phyloP scores from a whole-genome alignment of 2,888 invertebrate genomes.

The Sinopyrophorus schimmeli region DNA sequence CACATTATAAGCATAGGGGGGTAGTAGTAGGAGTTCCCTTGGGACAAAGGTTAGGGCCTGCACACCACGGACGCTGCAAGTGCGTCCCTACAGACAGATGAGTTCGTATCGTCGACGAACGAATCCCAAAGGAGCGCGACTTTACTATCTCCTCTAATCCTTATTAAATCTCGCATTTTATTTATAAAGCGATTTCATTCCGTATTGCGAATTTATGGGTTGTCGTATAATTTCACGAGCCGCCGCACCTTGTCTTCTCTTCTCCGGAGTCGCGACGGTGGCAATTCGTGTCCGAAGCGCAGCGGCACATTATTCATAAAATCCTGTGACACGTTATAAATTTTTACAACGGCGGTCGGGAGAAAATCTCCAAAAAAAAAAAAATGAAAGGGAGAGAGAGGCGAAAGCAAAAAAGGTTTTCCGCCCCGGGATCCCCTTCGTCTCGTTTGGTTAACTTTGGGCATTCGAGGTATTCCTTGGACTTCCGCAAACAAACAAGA shows the following conservation, averaged over 20 bases:
- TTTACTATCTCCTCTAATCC: slow-evolving; percentile 32
- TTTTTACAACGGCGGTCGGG: too few relatives aligned
- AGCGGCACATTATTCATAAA: slow-evolving; percentile 10
- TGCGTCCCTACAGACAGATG: slow-evolving; percentile 29
- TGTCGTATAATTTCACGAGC: slow-evolving; percentile 24
- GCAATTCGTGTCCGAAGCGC: slow-evolving; percentile 11
- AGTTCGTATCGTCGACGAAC: slow-evolving; percentile 25
- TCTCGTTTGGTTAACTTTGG: too few relatives aligned
- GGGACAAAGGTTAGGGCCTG: slow-evolving; percentile 31
- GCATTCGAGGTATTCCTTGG: slow-evolving; percentile 19
- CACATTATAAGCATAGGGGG: slow-evolving; percentile 35
- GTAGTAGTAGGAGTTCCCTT: slow-evolving; percentile 35
- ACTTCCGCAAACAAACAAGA: slow-evolving; percentile 32
- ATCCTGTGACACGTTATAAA: slow-evolving; percentile 8
- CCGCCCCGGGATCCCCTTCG: too few relatives aligned
- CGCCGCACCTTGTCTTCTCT: slow-evolving; percentile 16
- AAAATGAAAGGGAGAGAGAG: too few relatives aligned
- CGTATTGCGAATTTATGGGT: slow-evolving; percentile 13
- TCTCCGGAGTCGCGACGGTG: slow-evolving; percentile 6
- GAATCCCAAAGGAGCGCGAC: slow-evolving; percentile 19
- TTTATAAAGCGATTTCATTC: slow-evolving; percentile 26
- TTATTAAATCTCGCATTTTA: slow-evolving; percentile 31
- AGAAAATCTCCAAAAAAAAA: background rate
- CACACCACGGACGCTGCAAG: slow-evolving; percentile 26
- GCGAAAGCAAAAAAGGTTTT: too few relatives aligned